These are phyloP conservation scores for Sminthurinus signatus DNA, from an alignment of 1,140 invertebrate genomes.

Conservation along the genomic window DNA sequence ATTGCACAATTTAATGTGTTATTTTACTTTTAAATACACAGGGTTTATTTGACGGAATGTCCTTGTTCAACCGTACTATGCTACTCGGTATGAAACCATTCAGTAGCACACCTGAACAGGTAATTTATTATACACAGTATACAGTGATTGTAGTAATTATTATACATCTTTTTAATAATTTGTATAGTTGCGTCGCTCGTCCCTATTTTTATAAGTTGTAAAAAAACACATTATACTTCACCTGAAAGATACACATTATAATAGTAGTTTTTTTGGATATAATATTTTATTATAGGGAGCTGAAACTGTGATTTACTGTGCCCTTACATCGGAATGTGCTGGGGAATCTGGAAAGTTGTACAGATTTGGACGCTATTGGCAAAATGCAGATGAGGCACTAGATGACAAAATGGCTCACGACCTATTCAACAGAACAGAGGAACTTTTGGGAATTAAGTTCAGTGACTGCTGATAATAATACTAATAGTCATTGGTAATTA, in stretches of 20 bases:
- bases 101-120: constrained; percentile 22
- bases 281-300: constrained; percentile 42
- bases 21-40: constrained; percentile 11
- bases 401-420: no score
- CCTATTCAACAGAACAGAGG: no score
- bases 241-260: not conserved
- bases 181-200: not conserved
- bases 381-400: not conserved
- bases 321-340: constrained; percentile 43
- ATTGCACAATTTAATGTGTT: constrained; percentile 6
- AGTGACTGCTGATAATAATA: no score
- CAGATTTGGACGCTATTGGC: constrained; percentile 43
- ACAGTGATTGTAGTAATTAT: no score
- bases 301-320: constrained; percentile 46
- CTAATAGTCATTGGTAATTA: no score
- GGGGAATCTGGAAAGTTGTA: constrained; percentile 46
- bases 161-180: not conserved
- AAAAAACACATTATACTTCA: not conserved
- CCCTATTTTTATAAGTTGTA: not conserved
- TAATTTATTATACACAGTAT: no score
- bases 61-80: not conserved
- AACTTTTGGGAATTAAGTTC: no score
- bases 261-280: not conserved
- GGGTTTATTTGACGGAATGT: not conserved
- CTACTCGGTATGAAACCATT: not conserved